Percentiles rank a stretch among this genome's conserved stretches.
Evolutionary conservation across 2,113 vertebrate species (phyloP).

Genomic region (Gymnobelideus leadbeateri): DNA sequence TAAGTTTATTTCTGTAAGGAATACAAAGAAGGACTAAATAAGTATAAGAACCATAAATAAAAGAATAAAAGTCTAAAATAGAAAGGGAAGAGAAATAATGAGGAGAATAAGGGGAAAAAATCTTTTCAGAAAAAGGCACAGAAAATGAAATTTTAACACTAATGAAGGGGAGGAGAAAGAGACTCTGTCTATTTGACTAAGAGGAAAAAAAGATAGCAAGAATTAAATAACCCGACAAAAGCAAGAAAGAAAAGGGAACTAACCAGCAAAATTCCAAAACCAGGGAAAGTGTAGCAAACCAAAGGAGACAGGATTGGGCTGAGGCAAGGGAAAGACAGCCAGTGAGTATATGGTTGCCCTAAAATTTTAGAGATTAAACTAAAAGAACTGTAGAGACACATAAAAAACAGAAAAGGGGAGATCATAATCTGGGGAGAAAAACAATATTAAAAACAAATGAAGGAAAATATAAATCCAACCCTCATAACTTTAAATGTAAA

Average conservation of each 20-base stretch:
- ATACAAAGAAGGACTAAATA: background rate
- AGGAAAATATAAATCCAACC: background rate
- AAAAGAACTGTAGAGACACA: background rate
- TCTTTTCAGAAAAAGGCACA: background rate
- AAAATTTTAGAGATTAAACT: background rate
- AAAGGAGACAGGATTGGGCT: background rate
- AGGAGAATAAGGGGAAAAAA: background rate
- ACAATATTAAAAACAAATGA: background rate
- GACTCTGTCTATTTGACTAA: background rate
- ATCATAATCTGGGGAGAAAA: background rate
- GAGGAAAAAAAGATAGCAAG: rapidly evolving
- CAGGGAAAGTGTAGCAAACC: background rate
- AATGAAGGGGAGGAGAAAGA: background rate
- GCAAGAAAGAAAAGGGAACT: background rate
- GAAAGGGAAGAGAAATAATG: background rate
- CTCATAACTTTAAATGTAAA: background rate
- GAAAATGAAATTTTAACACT: background rate
- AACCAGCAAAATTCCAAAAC: background rate
- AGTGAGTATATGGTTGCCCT: background rate
- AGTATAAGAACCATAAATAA: background rate
- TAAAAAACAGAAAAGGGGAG: background rate
- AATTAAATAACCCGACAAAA: background rate
- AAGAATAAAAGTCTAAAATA: background rate
- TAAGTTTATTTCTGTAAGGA: background rate
- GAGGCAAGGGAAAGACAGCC: background rate